A percentile compares a stretch with the other conserved stretches of the same genome.
Conservation (phyloP, 2,888 invertebrate genomes). For the Stramonita haemastoma region DNA sequence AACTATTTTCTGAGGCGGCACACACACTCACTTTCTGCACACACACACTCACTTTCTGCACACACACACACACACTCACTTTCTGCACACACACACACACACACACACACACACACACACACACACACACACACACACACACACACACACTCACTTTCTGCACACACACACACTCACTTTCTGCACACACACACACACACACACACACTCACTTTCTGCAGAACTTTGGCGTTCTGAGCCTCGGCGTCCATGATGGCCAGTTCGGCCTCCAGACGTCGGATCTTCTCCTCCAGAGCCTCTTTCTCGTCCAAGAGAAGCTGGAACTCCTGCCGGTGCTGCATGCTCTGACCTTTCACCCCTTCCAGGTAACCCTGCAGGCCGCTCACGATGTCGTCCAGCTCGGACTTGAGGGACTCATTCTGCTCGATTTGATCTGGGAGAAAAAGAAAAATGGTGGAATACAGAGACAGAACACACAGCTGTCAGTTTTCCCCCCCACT, state of each 20-base stretch:
- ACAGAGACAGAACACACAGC: too few relatives aligned
- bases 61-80: too few relatives aligned
- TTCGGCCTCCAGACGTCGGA: constrained; percentile 66
- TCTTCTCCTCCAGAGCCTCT: constrained; percentile 62
- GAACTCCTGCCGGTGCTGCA: constrained; percentile 67
- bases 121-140: too few relatives aligned
- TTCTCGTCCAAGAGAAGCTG: constrained; percentile 67
- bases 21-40: constrained; percentile 58
- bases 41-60: constrained; percentile 58
- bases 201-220: constrained; percentile 60
- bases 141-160: too few relatives aligned
- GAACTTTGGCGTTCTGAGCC: constrained; percentile 57
- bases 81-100: too few relatives aligned
- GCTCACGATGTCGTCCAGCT: constrained; percentile 72
- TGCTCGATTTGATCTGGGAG: constrained; percentile 62
- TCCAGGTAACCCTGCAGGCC: constrained; percentile 72
- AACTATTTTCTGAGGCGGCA: not conserved
- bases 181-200: too few relatives aligned
- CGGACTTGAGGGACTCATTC: constrained; percentile 68
- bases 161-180: too few relatives aligned
- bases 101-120: too few relatives aligned
- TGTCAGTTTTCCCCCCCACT: too few relatives aligned
- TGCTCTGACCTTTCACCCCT: constrained; percentile 69
- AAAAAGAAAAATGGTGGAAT: too few relatives aligned
- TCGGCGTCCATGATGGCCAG: constrained; percentile 65